Conservation (phyloP, 2,888 invertebrate species). For the Mythimna lalbum region DNA sequence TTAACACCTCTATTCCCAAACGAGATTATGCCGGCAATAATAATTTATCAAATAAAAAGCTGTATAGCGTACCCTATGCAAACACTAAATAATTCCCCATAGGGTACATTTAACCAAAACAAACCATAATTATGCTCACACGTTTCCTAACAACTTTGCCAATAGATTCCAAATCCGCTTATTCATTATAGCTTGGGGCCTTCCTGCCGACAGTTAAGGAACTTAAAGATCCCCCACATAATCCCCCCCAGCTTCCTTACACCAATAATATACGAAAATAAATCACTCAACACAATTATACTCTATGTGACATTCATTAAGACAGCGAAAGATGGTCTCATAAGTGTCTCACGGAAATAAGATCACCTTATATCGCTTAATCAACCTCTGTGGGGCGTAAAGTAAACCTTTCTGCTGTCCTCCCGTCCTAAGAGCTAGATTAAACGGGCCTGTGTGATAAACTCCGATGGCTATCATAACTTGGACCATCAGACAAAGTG, state of each 20-base stretch:
- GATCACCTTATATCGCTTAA: constrained; percentile 82
- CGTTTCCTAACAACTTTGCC: constrained; percentile 54
- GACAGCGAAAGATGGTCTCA: constrained; percentile 71
- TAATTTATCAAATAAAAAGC: constrained; percentile 2
- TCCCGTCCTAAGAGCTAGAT: constrained; percentile 86
- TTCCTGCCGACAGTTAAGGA: constrained; percentile 51
- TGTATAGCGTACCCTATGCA: not conserved
- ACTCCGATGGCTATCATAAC: constrained; percentile 74
- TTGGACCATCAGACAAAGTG: constrained; percentile 64
- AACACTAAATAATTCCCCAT: constrained; percentile 48
- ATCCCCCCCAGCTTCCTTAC: constrained; percentile 32
- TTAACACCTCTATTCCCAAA: not conserved
- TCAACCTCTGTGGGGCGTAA: constrained; percentile 78
- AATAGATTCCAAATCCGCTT: constrained; percentile 61
- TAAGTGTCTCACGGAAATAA: constrained; percentile 79
- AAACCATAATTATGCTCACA: constrained; percentile 44
- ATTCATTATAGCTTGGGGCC: constrained; percentile 60
- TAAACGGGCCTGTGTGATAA: constrained; percentile 86
- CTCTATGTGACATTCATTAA: constrained; percentile 75
- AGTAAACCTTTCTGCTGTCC: constrained; percentile 78
- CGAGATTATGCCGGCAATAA: not conserved
- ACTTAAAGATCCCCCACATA: constrained; percentile 42
- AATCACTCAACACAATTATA: constrained; percentile 69
- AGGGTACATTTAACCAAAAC: constrained; percentile 48
- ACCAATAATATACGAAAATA: constrained; percentile 61